Evolutionary conservation across 2,797 vertebrate species (phyloP).

Genomic region (Acipenser ruthenus): DNA sequence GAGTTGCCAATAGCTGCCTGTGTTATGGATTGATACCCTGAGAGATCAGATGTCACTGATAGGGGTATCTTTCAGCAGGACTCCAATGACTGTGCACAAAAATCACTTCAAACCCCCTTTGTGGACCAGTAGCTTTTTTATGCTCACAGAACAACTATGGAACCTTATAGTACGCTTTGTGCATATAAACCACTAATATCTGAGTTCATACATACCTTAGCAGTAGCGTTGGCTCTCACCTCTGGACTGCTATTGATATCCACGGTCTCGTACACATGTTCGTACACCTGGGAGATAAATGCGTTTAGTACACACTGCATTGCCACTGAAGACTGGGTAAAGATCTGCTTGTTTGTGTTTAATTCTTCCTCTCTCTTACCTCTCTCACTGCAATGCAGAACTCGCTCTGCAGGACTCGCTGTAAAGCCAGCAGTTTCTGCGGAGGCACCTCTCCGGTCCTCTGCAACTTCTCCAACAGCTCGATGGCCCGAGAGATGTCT

Average conservation of each 20-base stretch:
- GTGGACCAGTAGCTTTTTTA: not conserved
- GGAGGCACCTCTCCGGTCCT: constrained; percentile 92
- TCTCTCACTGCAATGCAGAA: constrained; percentile 97
- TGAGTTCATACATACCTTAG: constrained; percentile 69
- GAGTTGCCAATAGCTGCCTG: no score
- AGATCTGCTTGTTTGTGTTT: no score
- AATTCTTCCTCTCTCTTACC: constrained; percentile 53
- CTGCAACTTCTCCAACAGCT: constrained; percentile 92
- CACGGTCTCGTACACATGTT: constrained; percentile 96
- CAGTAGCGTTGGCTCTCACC: constrained; percentile 93
- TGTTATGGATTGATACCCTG: no score
- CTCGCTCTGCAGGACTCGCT: constrained; percentile 94
- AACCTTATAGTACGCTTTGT: constrained; percentile 1
- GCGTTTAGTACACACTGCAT: not conserved
- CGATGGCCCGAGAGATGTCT: constrained; percentile 97
- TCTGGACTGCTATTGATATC: constrained; percentile 98
- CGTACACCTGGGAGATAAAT: constrained; percentile 76
- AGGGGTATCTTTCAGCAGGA: not conserved
- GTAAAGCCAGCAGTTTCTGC: constrained; percentile 92
- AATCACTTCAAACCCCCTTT: not conserved
- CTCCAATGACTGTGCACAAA: not conserved
- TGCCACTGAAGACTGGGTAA: no score
- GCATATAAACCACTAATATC: not conserved
- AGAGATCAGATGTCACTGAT: no score
- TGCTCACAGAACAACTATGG: no score